Conservation (phyloP, 2,113 vertebrate species). For the Gobius niger region DNA sequence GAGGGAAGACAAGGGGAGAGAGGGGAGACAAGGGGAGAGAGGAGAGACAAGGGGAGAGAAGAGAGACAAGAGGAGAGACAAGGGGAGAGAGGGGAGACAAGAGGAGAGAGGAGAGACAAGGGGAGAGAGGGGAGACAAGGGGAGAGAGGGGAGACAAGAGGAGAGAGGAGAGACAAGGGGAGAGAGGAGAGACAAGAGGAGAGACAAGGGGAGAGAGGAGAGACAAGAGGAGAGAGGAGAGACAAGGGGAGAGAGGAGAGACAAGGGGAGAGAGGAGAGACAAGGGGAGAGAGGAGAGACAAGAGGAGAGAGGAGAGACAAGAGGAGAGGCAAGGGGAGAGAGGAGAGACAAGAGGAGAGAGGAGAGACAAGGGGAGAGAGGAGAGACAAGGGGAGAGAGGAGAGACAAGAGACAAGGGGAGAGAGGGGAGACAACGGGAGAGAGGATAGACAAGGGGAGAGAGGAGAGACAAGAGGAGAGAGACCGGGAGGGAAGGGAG, state of each 20-base stretch:
- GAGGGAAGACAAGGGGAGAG: no score
- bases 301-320: background rate
- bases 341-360: background rate
- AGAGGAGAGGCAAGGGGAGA: no score
- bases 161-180: no score
- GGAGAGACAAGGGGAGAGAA: constrained; percentile 11
- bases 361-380: background rate
- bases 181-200: no score
- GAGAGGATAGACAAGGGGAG: no score
- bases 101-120: no score
- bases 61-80: background rate
- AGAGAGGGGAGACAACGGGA: background rate
- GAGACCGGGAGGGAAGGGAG: no score
- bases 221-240: background rate
- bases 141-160: background rate
- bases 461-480: background rate
- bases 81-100: no score
- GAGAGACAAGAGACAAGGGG: no score
- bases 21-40: background rate
- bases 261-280: background rate
- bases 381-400: background rate
- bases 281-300: background rate
- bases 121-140: background rate
- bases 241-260: background rate
- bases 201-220: background rate